Percentiles rank a stretch among this genome's conserved stretches.
Evolutionary conservation across 2,888 invertebrate species (phyloP).

Genomic region (Anthophora plumipes): DNA sequence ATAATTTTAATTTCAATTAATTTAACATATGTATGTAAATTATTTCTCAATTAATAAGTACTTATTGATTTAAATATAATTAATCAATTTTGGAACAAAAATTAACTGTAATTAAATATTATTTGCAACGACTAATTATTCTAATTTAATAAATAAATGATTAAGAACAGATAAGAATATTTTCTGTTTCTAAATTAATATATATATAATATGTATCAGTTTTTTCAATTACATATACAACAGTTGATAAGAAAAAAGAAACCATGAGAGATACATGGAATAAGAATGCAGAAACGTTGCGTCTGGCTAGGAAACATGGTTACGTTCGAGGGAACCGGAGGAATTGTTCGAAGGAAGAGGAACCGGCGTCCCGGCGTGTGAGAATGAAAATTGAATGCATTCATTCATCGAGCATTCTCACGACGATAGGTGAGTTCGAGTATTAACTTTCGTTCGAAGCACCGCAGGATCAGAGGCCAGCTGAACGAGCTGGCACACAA

Average conservation of each 20-base stretch:
- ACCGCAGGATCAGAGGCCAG: constrained; percentile 43
- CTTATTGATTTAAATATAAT: too few species aligned
- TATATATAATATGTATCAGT: too few species aligned
- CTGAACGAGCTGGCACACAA: constrained; percentile 61
- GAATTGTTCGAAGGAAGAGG: constrained; percentile 15
- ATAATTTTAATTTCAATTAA: too few species aligned
- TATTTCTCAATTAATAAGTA: too few species aligned
- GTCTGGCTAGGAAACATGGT: not conserved
- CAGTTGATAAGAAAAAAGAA: not conserved
- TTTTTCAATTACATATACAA: too few species aligned
- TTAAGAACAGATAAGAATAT: too few species aligned
- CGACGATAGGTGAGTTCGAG: constrained; percentile 37
- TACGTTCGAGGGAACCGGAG: not conserved
- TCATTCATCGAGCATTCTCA: constrained; percentile 51
- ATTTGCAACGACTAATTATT: too few species aligned
- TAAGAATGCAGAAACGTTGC: not conserved
- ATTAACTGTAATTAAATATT: too few species aligned
- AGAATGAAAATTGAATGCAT: constrained; percentile 36
- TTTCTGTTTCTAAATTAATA: too few species aligned
- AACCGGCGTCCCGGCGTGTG: constrained; percentile 7
- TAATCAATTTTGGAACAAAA: too few species aligned
- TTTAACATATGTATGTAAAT: too few species aligned
- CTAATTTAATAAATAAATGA: too few species aligned
- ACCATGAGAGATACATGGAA: not conserved
- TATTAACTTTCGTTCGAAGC: constrained; percentile 57